A percentile compares a stretch with the other conserved stretches of the same genome.
Evolutionary conservation across 2,888 invertebrate genomes (phyloP).

Genomic region (Heliconius charithonia): DNA sequence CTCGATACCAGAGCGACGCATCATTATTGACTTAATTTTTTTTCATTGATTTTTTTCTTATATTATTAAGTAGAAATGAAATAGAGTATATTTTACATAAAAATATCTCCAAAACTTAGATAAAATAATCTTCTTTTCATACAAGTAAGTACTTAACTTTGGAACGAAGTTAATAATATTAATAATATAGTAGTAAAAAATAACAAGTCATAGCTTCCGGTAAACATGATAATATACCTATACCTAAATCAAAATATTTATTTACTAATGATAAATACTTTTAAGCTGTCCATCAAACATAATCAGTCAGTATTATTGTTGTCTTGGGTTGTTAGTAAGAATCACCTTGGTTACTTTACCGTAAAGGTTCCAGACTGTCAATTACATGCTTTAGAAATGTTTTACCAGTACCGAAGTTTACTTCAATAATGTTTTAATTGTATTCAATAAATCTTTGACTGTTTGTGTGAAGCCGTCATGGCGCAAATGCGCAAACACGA

Average conservation of each 20-base stretch:
- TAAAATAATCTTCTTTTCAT: neutral
- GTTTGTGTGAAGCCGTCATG: neutral
- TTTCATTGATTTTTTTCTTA: no score
- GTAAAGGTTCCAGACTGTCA: slow-evolving; percentile 31
- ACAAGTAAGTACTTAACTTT: neutral
- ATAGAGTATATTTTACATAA: no score
- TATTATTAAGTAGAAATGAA: no score
- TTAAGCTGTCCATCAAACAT: slow-evolving; percentile 48
- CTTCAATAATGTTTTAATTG: neutral
- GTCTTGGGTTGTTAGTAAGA: slow-evolving; percentile 24
- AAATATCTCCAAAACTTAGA: neutral
- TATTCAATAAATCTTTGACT: neutral
- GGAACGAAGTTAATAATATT: neutral
- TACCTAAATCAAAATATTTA: slow-evolving; percentile 42
- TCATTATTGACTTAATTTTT: no score
- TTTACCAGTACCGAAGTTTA: neutral
- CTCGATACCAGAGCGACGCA: no score
- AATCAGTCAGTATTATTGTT: slow-evolving; percentile 49
- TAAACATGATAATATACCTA: neutral
- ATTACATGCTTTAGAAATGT: slow-evolving; percentile 18
- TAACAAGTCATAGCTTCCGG: slow-evolving; percentile 4
- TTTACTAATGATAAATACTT: slow-evolving; percentile 47
- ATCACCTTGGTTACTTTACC: slow-evolving; percentile 22
- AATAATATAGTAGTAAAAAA: neutral
- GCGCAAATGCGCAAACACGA: no score